A percentile compares a stretch with the other conserved stretches of the same genome.
phyloP scores from a whole-genome alignment of 2,888 invertebrate genomes.

The Leptinotarsa peninsularis region DNA sequence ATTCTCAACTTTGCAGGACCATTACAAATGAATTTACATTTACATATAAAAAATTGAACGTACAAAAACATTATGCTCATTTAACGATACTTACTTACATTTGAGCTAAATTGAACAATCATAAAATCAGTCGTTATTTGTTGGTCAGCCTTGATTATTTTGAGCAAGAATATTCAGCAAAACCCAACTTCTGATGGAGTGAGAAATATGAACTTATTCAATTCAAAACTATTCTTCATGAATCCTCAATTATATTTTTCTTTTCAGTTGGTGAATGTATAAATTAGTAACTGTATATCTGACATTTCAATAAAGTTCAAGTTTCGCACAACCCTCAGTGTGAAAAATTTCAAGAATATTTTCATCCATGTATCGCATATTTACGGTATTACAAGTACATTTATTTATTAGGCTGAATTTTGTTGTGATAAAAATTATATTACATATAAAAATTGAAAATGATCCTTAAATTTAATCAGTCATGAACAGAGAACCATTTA shows the following conservation, averaged over 20 bases:
- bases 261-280: neutral
- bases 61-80: neutral
- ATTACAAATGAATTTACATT: too few species aligned
- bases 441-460: neutral
- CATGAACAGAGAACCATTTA: slow-evolving; percentile 33
- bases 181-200: neutral
- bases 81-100: neutral
- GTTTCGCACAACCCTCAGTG: neutral
- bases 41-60: too few species aligned
- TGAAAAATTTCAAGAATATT: neutral
- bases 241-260: neutral
- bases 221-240: neutral
- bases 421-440: slow-evolving; percentile 3
- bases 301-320: neutral
- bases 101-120: neutral
- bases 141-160: slow-evolving; percentile 8
- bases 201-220: neutral
- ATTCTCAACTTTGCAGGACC: too few species aligned
- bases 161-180: neutral
- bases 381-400: neutral
- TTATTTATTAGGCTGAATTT: neutral
- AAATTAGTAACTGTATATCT: neutral
- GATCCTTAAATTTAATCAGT: slow-evolving; percentile 39
- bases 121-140: slow-evolving; percentile 8
- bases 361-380: neutral